Evolutionary conservation across 2,113 vertebrate genomes (phyloP).

Genomic region (Dermatemys mawii): DNA sequence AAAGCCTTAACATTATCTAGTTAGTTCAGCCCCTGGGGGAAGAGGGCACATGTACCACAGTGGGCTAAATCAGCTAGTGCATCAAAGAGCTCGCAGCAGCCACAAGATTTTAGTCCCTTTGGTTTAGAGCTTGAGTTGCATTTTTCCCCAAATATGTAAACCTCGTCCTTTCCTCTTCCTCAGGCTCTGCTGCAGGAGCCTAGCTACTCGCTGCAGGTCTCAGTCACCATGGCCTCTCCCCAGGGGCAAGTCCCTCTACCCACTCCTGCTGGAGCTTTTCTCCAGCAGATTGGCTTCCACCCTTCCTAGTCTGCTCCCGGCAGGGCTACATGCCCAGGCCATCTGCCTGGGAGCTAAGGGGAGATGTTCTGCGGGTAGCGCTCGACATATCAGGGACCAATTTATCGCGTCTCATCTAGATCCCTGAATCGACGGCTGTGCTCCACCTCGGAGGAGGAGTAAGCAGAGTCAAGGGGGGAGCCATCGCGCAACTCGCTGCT

Average conservation of each 20-base stretch:
- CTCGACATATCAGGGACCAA: no score
- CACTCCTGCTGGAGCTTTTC: neutral
- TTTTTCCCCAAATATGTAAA: neutral
- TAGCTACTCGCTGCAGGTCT: neutral
- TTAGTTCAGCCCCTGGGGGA: neutral
- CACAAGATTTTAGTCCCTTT: neutral
- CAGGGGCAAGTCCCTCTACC: neutral
- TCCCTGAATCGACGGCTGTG: no score
- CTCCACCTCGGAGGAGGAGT: no score
- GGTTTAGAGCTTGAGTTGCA: neutral
- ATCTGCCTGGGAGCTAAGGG: no score
- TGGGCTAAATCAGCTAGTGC: neutral
- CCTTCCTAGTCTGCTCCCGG: no score
- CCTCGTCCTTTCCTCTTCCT: neutral
- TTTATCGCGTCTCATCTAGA: no score
- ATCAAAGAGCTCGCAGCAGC: neutral
- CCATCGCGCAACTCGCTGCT: no score
- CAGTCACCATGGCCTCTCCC: neutral
- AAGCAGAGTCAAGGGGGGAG: no score
- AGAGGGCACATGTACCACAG: neutral
- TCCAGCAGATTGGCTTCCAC: no score
- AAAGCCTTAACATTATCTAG: neutral
- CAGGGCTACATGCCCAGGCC: no score
- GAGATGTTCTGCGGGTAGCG: no score
- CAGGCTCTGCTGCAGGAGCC: neutral